Percentiles rank a stretch among this genome's conserved stretches.
Conservation (phyloP, 2,113 vertebrate species). For the Chitala chitala region DNA sequence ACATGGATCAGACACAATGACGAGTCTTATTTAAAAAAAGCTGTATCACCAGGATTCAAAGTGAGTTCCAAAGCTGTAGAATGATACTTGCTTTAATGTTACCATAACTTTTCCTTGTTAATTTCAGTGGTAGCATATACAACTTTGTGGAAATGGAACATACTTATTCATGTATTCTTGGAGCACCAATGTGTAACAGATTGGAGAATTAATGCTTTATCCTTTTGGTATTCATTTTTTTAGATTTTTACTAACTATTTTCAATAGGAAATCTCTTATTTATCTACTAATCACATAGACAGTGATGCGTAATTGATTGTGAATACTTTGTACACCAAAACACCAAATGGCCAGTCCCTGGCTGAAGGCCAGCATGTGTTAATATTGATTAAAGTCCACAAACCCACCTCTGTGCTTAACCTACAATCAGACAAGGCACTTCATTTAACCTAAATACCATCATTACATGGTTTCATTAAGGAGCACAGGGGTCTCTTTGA, state of each 20-base stretch:
- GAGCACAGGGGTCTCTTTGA: slow-evolving; percentile 45
- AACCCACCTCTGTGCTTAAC: slow-evolving; percentile 31
- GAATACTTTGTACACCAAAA: slow-evolving; percentile 23
- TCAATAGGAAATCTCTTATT: not conserved
- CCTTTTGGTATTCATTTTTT: not conserved
- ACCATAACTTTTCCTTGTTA: not conserved
- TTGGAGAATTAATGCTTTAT: not conserved
- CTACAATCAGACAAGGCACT: slow-evolving; percentile 16
- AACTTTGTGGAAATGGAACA: not conserved
- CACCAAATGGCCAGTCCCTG: slow-evolving; percentile 14
- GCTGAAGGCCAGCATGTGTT: slow-evolving; percentile 33
- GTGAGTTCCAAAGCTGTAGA: no score
- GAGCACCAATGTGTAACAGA: no score
- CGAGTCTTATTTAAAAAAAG: not conserved
- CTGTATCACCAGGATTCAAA: no score
- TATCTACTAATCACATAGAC: not conserved
- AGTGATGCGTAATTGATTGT: slow-evolving; percentile 31
- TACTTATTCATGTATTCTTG: not conserved
- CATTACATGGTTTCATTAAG: slow-evolving; percentile 42
- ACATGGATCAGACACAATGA: slow-evolving; percentile 15
- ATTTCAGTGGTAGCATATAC: not conserved
- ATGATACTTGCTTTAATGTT: not conserved
- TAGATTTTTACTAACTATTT: not conserved
- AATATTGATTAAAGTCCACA: slow-evolving; percentile 41
- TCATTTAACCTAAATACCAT: slow-evolving; percentile 38